phyloP scores from a whole-genome alignment of 2,797 vertebrate genomes.

The Catostomus latipinnis region DNA sequence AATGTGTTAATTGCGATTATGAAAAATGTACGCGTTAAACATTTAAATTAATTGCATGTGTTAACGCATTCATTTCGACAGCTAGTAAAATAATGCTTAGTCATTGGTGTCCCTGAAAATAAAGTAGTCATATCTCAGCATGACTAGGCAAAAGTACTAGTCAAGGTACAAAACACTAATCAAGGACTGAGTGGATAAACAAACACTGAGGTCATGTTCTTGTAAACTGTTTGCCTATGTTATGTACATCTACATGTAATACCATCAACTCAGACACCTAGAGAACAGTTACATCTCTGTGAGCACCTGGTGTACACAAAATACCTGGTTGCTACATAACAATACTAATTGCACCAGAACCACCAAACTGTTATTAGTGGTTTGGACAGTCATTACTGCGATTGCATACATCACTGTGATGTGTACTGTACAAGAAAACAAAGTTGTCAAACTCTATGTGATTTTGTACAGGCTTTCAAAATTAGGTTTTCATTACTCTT shows the following conservation, averaged over 20 bases:
- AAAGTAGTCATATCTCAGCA: slow-evolving; percentile 64
- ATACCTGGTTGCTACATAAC: slow-evolving; percentile 44
- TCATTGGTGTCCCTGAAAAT: neutral
- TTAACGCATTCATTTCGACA: no score
- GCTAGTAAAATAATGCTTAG: slow-evolving; percentile 5
- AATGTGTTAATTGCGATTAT: no score
- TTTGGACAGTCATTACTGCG: slow-evolving; percentile 44
- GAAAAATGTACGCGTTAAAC: no score
- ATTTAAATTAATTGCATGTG: no score
- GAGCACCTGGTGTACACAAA: slow-evolving; percentile 15
- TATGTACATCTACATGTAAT: slow-evolving; percentile 8
- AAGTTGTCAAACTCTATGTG: slow-evolving; percentile 26
- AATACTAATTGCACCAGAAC: slow-evolving; percentile 37
- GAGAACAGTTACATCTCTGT: neutral
- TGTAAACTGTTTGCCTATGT: neutral
- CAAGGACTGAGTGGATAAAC: slow-evolving; percentile 65
- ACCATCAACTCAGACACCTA: slow-evolving; percentile 17
- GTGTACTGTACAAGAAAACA: neutral
- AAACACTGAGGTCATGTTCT: slow-evolving; percentile 34
- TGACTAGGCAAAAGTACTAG: slow-evolving; percentile 68
- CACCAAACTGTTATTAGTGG: slow-evolving; percentile 54
- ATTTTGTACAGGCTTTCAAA: slow-evolving; percentile 1
- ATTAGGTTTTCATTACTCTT: neutral
- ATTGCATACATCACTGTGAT: slow-evolving; percentile 11
- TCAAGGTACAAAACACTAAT: slow-evolving; percentile 73